Evolutionary conservation across 2,888 invertebrate genomes (phyloP), one percentile per base, ranked within the genome.

Genomic region (Scaptomyza tumidula): DNA sequence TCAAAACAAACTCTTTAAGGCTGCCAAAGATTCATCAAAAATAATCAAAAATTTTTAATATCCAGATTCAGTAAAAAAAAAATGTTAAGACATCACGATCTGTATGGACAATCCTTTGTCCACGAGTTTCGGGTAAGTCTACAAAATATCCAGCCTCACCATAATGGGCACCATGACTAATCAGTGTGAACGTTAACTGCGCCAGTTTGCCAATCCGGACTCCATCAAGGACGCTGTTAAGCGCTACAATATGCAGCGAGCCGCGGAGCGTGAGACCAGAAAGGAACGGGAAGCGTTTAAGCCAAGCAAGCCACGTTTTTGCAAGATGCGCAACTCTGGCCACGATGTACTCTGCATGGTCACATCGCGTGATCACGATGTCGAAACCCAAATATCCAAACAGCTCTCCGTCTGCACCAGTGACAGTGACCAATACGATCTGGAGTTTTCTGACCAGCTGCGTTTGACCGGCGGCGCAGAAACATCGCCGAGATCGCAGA

Each of bases 341-440:
- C 45, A 56, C 16, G 73, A 80, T 61, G 75, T 75, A 10, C 48
- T 50, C 39, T 33, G 73, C 45, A 68, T 75, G 56, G 78, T 75
- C 0, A 80, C 59, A 1, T 66, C 68, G 6, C 75, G 79, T 0
- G 89, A 89, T 49, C 39, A 61, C 6, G 90, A 90, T n/a, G 67
- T 90, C 24, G 88, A 87, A 46, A 89, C 90, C 0, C 79, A 82
- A 16, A 48, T 90, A 5, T 86, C 89, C 49, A 35, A 35, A 6
- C 46, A 75, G 35, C 39, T 6, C 44, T 41, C 33, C 19, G 31
- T 16, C n/a, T 29, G 31, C 14, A 37, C 14, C 5, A 31, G 29
- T 4, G 27, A n/a, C 0, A 24, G 16, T 9, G 14, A 45, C 3
- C 16, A 63, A 0, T 39, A 37, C 9, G 31, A 9, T 2, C 9